Conservation (phyloP, 2,113 vertebrate genomes). For the Ptilorrhoa leucosticta region DNA sequence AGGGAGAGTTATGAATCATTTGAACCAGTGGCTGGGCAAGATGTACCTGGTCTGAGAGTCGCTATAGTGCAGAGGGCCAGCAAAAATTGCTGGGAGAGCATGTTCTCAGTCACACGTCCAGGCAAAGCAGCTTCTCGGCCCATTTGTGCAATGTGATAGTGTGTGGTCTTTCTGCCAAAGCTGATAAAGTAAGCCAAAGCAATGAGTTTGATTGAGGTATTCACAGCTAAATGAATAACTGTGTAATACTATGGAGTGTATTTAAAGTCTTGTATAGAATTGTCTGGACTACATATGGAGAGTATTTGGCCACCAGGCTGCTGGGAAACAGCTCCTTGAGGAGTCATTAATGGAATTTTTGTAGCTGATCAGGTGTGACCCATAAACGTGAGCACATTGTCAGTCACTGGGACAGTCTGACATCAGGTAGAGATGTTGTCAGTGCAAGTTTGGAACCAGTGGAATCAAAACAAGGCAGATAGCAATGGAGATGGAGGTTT, state of each 20-base stretch:
- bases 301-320: neutral
- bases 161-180: neutral
- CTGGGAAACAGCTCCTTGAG: neutral
- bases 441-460: neutral
- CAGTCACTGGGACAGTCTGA: neutral
- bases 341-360: neutral
- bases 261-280: neutral
- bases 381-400: neutral
- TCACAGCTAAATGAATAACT: neutral
- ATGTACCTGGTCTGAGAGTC: neutral
- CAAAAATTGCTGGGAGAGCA: neutral
- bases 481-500: neutral
- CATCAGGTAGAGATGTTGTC: neutral
- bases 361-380: neutral
- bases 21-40: neutral
- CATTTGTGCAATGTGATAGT: neutral
- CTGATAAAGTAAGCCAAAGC: neutral
- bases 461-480: fast-evolving
- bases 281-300: neutral
- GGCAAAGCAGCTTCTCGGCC: neutral
- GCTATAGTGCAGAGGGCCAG: neutral
- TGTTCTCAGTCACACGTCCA: neutral
- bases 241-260: neutral
- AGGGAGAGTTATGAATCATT: neutral
- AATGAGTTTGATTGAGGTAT: neutral